Evolutionary conservation across 2,888 invertebrate species (phyloP).

Genomic region (Cancer borealis): DNA sequence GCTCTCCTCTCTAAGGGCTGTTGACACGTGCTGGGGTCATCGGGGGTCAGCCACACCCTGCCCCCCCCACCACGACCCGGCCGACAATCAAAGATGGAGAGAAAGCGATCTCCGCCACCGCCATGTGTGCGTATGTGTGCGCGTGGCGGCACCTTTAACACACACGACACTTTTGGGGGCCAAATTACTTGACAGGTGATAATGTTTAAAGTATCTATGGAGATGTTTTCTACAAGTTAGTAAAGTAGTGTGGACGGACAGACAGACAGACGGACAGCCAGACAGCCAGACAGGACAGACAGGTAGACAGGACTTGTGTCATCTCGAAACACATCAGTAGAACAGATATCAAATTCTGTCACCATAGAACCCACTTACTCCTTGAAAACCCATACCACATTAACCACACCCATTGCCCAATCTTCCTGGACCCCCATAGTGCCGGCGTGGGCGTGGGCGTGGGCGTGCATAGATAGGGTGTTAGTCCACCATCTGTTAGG

Average conservation of each 20-base stretch:
- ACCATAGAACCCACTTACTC: neutral
- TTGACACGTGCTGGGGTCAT: no score
- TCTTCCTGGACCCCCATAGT: no score
- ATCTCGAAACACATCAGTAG: slow-evolving; percentile 73
- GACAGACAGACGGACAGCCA: no score
- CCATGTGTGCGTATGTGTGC: no score
- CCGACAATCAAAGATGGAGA: no score
- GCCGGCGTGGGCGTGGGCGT: slow-evolving; percentile 9
- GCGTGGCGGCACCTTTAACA: neutral
- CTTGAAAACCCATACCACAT: neutral
- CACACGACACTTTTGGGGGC: neutral
- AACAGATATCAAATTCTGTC: slow-evolving; percentile 75
- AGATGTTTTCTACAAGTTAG: no score
- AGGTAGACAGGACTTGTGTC: neutral
- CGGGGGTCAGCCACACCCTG: no score
- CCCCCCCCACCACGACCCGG: no score
- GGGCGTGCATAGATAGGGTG: neutral
- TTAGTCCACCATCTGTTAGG: no score
- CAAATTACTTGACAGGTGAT: neutral
- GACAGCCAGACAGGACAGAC: neutral
- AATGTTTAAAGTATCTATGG: neutral
- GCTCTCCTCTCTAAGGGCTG: no score
- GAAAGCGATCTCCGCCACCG: no score
- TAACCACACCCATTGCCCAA: neutral
- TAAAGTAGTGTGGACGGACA: no score